These are phyloP conservation scores for Melinopterus prodromus DNA, from an alignment of 2,888 invertebrate species.

Conservation along the genomic window DNA sequence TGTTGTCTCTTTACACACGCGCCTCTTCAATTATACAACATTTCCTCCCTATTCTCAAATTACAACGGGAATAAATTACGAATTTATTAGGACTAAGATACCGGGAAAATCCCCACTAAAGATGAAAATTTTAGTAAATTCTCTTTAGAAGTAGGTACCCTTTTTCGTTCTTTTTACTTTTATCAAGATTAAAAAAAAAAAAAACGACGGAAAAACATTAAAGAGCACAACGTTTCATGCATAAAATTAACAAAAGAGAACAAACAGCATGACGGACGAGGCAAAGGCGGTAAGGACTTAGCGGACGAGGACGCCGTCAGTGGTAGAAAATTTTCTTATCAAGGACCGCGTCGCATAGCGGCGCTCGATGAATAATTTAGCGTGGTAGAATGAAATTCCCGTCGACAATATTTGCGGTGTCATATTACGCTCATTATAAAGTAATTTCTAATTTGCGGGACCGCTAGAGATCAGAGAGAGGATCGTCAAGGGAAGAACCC, in stretches of 20 bases:
- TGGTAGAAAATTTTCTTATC: constrained; percentile 14
- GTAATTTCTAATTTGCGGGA: constrained; percentile 27
- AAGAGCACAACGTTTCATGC: not conserved
- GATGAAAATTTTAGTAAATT: no score
- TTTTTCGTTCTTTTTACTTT: not conserved
- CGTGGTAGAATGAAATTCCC: constrained; percentile 17
- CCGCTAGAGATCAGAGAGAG: not conserved
- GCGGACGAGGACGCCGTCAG: constrained; percentile 10
- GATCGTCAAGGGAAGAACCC: not conserved
- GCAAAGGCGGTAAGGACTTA: not conserved
- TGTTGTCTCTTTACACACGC: no score
- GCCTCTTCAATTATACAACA: no score
- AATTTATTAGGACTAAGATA: no score
- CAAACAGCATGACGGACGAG: not conserved
- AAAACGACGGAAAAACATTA: not conserved
- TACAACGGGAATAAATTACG: no score
- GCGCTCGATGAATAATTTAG: constrained; percentile 27
- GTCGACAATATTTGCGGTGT: constrained; percentile 27
- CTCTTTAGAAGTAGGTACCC: no score
- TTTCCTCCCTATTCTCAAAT: no score
- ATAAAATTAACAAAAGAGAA: not conserved
- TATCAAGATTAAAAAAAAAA: not conserved
- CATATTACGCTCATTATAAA: constrained; percentile 29
- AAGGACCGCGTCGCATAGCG: constrained; percentile 15
- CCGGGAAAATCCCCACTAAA: no score